These are phyloP conservation scores for Lasiurus cinereus DNA, from an alignment of 2,113 vertebrate species.

Conservation along the genomic window DNA sequence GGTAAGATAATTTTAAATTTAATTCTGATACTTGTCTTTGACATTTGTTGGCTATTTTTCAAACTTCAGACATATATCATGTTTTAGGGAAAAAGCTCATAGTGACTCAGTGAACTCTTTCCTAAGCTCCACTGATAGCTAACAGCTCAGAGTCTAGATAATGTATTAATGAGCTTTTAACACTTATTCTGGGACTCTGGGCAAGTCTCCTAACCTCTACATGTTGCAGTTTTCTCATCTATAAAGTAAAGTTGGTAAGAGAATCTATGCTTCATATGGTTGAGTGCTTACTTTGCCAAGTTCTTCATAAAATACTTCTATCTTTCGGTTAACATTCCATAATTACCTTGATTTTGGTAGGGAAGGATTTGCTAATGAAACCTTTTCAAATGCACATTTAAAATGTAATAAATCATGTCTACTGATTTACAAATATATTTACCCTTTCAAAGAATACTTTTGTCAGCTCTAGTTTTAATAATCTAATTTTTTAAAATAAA, in stretches of 20 bases:
- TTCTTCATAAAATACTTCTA: background rate
- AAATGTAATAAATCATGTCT: background rate
- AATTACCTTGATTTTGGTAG: background rate
- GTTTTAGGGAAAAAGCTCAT: background rate
- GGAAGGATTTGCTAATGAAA: conserved; percentile 28
- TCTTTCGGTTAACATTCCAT: conserved; percentile 8
- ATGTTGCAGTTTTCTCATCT: background rate
- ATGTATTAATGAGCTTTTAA: background rate
- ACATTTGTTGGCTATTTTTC: background rate
- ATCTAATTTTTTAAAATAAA: background rate
- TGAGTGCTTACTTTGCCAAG: background rate
- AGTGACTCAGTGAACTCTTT: background rate
- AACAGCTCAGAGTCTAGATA: background rate
- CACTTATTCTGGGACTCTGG: background rate
- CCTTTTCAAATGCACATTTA: conserved; percentile 43
- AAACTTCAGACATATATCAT: background rate
- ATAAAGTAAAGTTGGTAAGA: background rate
- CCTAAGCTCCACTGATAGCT: background rate
- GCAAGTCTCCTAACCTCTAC: background rate
- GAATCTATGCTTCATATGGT: background rate
- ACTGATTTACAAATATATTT: conserved; percentile 20
- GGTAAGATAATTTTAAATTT: background rate
- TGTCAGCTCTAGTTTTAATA: conserved; percentile 12
- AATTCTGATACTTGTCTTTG: background rate
- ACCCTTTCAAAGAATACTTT: conserved; percentile 32